phyloP scores from a whole-genome alignment of 2,113 vertebrate genomes.

The Melospiza melodia region DNA sequence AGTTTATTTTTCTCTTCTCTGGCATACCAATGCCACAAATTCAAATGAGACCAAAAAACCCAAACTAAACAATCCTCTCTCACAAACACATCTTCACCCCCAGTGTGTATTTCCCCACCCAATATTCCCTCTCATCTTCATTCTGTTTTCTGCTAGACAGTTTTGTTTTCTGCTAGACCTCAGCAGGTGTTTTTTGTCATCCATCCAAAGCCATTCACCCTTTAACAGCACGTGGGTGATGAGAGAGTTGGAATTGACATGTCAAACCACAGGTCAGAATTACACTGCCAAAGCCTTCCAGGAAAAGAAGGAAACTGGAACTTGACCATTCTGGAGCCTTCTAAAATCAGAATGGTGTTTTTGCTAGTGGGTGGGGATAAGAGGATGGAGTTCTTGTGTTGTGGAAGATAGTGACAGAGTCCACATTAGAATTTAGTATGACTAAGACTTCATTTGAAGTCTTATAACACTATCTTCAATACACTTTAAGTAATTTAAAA shows the following conservation, averaged over 20 bases:
- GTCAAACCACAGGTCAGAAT: not conserved
- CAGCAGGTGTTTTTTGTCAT: not conserved
- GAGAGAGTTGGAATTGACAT: not conserved
- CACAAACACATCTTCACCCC: not conserved
- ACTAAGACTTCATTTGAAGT: not conserved
- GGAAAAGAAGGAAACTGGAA: not conserved
- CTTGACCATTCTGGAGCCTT: not conserved
- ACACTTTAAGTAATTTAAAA: not conserved
- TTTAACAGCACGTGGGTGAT: not conserved
- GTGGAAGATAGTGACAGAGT: not conserved
- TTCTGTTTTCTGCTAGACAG: not conserved
- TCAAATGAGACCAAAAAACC: not conserved
- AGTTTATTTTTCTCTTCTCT: not conserved
- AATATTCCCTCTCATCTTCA: not conserved
- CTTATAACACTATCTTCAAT: not conserved
- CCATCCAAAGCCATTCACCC: not conserved
- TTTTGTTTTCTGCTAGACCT: not conserved
- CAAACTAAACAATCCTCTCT: not conserved
- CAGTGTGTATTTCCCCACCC: not conserved
- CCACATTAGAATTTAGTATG: not conserved
- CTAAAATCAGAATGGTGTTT: not conserved
- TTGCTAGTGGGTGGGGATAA: not conserved
- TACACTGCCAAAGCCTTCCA: not conserved
- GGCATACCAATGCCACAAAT: not conserved
- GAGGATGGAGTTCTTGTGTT: not conserved